Percentiles rank a stretch among this genome's conserved stretches.
phyloP scores from a whole-genome alignment of 2,797 vertebrate genomes.

The Champsocephalus gunnari region DNA sequence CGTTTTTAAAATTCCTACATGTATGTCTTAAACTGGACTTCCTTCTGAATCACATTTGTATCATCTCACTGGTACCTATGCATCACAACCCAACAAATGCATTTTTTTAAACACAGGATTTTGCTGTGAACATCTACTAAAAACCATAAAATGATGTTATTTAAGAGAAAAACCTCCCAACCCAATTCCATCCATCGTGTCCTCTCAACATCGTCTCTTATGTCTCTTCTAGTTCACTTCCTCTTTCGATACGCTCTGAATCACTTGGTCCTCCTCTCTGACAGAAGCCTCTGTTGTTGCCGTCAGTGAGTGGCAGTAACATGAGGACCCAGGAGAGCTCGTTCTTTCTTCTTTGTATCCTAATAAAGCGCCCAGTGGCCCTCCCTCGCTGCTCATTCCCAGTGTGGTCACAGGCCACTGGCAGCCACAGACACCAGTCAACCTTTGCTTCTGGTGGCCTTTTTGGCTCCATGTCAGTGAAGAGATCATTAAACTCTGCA shows the following conservation, averaged over 20 bases:
- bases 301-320: conserved; percentile 66
- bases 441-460: conserved; percentile 69
- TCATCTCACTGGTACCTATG: background rate
- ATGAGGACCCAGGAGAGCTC: conserved; percentile 66
- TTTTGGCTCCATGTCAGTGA: conserved; percentile 64
- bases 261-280: conserved; percentile 39
- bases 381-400: conserved; percentile 58
- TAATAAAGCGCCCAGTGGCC: conserved; percentile 54
- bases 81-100: background rate
- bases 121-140: background rate
- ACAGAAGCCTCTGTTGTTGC: conserved; percentile 81
- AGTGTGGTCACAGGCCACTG: conserved; percentile 70
- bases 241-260: conserved; percentile 22
- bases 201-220: background rate
- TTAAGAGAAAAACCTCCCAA: conserved; percentile 8
- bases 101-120: background rate
- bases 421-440: conserved; percentile 67
- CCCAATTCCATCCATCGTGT: background rate
- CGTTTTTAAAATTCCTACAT: no score
- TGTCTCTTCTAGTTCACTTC: conserved; percentile 21
- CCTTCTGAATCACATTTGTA: no score
- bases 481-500: conserved; percentile 47
- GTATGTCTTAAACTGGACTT: no score
- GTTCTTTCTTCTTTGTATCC: conserved; percentile 69
- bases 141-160: background rate